Conservation (phyloP, 2,113 vertebrate species). For the Gopherus evgoodei region DNA sequence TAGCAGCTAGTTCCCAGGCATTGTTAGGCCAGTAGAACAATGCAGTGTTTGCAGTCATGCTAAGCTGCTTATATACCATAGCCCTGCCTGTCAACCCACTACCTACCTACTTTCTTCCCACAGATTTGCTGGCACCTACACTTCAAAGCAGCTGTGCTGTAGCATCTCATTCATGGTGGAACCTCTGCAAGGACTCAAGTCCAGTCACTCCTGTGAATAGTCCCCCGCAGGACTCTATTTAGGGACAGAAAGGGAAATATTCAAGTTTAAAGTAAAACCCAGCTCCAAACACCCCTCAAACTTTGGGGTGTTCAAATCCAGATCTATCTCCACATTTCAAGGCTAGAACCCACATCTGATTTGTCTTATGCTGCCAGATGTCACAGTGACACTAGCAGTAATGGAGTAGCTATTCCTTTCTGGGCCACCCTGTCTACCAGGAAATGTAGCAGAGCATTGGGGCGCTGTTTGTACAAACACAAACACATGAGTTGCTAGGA, state of each 20-base stretch:
- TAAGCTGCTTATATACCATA: background rate
- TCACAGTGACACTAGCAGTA: background rate
- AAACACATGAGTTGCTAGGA: background rate
- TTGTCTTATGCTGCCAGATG: background rate
- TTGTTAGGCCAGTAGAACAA: background rate
- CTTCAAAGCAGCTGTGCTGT: background rate
- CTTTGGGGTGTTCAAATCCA: background rate
- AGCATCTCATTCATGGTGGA: background rate
- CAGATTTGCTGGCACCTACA: background rate
- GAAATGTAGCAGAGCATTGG: background rate
- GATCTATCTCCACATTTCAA: background rate
- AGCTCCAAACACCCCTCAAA: background rate
- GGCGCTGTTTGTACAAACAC: background rate
- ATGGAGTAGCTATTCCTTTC: background rate
- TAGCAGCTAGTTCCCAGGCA: background rate
- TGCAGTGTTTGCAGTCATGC: background rate
- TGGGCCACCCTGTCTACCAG: background rate
- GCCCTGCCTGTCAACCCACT: background rate
- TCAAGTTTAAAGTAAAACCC: background rate
- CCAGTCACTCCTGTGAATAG: background rate
- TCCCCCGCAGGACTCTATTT: background rate
- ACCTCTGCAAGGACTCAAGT: background rate
- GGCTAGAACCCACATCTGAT: background rate
- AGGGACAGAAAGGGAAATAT: background rate
- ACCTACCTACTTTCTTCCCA: rapidly evolving